Base-by-base conservation (phyloP, 2,797 vertebrate genomes). In the Denticeps clupeoides region DNA sequence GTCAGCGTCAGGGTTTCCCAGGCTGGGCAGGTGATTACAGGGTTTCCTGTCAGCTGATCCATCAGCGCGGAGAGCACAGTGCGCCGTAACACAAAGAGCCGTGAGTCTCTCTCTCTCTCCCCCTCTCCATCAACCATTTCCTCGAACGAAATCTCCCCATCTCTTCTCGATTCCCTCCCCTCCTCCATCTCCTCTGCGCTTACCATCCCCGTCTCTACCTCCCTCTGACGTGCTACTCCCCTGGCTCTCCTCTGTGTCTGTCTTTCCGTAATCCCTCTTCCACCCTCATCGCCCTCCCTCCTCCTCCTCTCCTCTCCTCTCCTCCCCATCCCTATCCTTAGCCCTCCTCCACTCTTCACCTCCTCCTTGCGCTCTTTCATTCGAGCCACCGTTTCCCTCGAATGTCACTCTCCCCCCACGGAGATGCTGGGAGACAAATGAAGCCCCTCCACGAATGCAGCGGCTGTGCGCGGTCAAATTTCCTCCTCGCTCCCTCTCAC, bases 381-480 rank as follows among this genome's bases (percentile, higher is more conserved):
- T 11, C 5, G 18, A 8, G 38, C 35, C 10, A 10, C 38, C 35
- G 9, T 21, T 38, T 16, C 38, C 38, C 38, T 38, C 35, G 61
- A 73, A 75, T 74, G 72, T 72, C 70, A 78, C 74, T 46, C 2
- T 73, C 16, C 24, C 27, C 35, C 47, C 28, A 15, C 26, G 49
- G 47, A 28, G 33, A 18, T 8, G 27, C 27, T 16, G 26, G 29
- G 23, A 25, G 4, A 48, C 46, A 26, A 35, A 38, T 38, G 35
- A 11, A 19, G 35, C 9, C 35, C 18, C 38, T 19, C 35, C 11
- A 8, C 21, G 35, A 21, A 38, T 9, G 35, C 35, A 10, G 18
- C 9, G 38, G 35, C 35, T 21, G 19, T 7, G 18, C 5, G 16
- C 35, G 38, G 38, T 38, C 35, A 38, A 21, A 38, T 38, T 35